Evolutionary conservation across 92 coral and sea anemone genomes (phyloP).

Genomic region (Phenganax stokvisi): DNA sequence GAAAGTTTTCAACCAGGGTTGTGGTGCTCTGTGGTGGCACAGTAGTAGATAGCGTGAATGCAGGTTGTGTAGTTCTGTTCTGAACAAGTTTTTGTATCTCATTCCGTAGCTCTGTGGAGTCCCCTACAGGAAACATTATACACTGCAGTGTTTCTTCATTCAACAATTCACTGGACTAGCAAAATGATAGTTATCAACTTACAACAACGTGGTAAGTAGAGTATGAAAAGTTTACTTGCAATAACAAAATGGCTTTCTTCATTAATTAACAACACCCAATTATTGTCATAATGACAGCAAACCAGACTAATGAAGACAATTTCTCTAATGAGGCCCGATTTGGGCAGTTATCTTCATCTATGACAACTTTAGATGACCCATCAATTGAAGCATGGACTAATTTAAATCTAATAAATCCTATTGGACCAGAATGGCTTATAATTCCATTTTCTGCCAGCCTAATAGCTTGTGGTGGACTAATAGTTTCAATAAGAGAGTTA

Average conservation of each 20-base stretch:
- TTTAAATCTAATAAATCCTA: not conserved
- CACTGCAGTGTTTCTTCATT: no score
- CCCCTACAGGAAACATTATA: not conserved
- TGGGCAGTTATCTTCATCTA: conserved; percentile 7
- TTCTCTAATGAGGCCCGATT: not conserved
- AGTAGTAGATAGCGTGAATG: not conserved
- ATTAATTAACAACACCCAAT: not conserved
- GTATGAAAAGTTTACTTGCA: no score
- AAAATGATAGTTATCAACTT: no score
- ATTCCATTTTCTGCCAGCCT: not conserved
- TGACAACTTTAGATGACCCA: not conserved
- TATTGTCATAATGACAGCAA: not conserved
- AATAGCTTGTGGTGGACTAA: not conserved
- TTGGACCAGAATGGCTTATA: not conserved
- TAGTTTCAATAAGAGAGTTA: not conserved
- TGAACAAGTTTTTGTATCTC: not conserved
- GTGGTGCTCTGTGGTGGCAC: not conserved
- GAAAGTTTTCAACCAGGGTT: not conserved
- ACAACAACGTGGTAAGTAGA: no score
- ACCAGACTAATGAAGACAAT: conserved; percentile 8
- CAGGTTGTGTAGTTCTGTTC: conserved; percentile 3
- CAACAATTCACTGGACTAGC: no score
- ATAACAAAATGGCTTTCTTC: no score
- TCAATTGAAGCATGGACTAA: not conserved
- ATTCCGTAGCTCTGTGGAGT: not conserved